Evolutionary conservation across 2,113 vertebrate genomes (phyloP).

Genomic region (Otis tarda): DNA sequence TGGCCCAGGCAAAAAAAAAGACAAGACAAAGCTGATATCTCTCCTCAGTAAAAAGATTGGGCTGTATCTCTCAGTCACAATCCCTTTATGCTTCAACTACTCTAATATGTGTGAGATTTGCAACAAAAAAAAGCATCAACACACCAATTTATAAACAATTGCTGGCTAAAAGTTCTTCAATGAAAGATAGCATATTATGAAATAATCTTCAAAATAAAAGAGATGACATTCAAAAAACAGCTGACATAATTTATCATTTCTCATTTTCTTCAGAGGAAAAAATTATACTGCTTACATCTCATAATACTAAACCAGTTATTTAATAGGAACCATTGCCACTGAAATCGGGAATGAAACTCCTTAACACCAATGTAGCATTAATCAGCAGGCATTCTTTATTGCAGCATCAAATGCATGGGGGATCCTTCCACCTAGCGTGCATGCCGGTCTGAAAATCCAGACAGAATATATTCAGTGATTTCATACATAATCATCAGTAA

Average conservation of each 20-base stretch:
- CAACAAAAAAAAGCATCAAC: background rate
- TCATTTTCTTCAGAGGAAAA: background rate
- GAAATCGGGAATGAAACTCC: no score
- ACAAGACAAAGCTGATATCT: background rate
- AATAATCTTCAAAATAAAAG: background rate
- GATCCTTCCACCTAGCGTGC: no score
- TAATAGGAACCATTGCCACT: background rate
- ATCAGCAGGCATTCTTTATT: no score
- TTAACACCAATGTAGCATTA: no score
- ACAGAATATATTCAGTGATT: no score
- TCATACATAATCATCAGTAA: no score
- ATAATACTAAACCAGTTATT: background rate
- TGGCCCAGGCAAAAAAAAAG: background rate
- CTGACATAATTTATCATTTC: background rate
- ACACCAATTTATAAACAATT: background rate
- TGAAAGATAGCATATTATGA: background rate
- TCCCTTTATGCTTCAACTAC: background rate
- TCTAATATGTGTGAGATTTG: background rate
- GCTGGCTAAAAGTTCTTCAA: background rate
- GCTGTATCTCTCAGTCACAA: background rate
- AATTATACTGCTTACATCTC: background rate
- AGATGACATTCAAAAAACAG: accelerated
- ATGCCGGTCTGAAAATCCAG: no score
- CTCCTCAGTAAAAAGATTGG: background rate
- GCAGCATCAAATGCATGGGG: no score